Evolutionary conservation across 1,140 invertebrate genomes (phyloP), one percentile per base, ranked within the genome.

Genomic region (Bilobella aurantiaca): DNA sequence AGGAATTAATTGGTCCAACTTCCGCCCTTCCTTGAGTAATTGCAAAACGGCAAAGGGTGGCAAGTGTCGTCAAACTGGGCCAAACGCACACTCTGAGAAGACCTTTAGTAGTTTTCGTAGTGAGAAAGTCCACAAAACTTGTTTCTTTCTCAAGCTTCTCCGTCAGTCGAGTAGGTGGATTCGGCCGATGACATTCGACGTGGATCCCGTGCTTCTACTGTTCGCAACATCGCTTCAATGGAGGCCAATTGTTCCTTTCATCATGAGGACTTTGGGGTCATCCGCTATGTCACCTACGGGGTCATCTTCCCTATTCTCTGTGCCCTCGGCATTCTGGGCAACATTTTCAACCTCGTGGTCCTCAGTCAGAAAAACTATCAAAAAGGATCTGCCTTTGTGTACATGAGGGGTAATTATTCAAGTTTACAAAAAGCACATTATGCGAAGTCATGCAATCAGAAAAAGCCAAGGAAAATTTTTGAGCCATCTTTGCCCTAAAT

Each of bases 311-410:
- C 86, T 34, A 79, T 82, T 32, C 86, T 89, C 68, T 87, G 86
- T 74, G 79, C 81, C 29, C 76, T 87, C 21, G 87, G 87, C 46
- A 86, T 89, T 71, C 77, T 88, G 23, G 87, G 87, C 18, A 88
- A 89, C 72, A 79, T 87, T 31, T 80, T 88, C 67, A 89, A 87
- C 76, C 76, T 89, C 63, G 78, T 87, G 62, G 87, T 89, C 0
- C 80, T 88, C 14, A 87, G 86, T 16, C 80, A 86, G 47, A 82
- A 84, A 34, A 87, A 87, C 67, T 61, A 37, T 58, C 85, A 88
- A 83, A 81, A 84, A 61, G 86, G 86, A n/a, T 85, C 83, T 0
- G 86, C 87, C 34, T 89, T 88, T 74, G 84, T 87, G 72, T 89
- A 89, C 73, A 87, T 87, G 85, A 78, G 85, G 78, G 86, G 86